A percentile compares a stretch with the other conserved stretches of the same genome.
Conservation (phyloP, 2,797 vertebrate genomes). For the Sebastolobus alascanus region DNA sequence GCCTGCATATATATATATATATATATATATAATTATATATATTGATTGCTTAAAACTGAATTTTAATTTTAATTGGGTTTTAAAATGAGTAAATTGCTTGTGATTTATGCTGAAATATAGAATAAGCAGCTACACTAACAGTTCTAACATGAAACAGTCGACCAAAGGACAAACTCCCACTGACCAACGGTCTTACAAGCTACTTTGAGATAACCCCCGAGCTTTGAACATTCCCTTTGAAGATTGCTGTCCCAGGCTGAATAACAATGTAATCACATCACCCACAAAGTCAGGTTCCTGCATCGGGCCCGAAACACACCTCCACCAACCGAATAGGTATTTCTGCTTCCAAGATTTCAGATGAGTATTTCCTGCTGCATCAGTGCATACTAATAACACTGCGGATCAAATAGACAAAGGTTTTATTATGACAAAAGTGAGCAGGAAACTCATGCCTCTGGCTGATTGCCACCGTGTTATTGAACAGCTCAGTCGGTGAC, state of each 20-base stretch:
- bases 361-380: conserved; percentile 11
- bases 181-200: conserved; percentile 6
- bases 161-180: conserved; percentile 5
- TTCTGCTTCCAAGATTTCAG: conserved; percentile 18
- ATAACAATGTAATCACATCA: conserved; percentile 32
- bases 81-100: neutral
- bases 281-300: neutral
- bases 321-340: neutral
- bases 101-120: neutral
- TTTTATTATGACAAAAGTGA: conserved; percentile 31
- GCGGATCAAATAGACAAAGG: conserved; percentile 19
- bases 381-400: conserved; percentile 16
- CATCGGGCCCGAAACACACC: neutral
- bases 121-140: neutral
- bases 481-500: conserved; percentile 21
- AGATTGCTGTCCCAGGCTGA: conserved; percentile 14
- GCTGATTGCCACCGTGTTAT: conserved; percentile 21
- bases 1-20: neutral
- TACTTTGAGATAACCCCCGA: neutral
- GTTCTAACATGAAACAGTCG: neutral
- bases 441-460: conserved; percentile 12
- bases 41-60: neutral
- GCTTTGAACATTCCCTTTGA: conserved; percentile 33
- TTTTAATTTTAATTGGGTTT: neutral
- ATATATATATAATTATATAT: too few species aligned